A percentile compares a stretch with the other conserved stretches of the same genome.
Evolutionary conservation across 2,888 invertebrate genomes (phyloP).

Genomic region (Leucophenga maculata): DNA sequence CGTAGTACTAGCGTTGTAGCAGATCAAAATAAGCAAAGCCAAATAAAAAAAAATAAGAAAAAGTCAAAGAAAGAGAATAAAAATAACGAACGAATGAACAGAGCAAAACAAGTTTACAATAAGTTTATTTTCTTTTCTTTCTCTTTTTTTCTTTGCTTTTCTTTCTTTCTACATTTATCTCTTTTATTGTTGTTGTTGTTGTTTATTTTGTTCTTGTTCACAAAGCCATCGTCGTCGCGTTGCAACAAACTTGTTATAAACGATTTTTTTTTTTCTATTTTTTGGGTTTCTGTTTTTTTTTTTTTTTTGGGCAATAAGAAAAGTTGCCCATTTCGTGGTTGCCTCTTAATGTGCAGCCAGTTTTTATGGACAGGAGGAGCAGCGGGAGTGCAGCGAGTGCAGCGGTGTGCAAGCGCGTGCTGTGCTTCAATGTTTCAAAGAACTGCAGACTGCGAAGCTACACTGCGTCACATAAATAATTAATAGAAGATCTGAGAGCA

Average conservation of each 20-base stretch:
- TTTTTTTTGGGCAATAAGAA: too few species aligned
- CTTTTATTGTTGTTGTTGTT: conserved; percentile 12
- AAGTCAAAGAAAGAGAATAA: conserved; percentile 41
- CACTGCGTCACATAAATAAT: too few species aligned
- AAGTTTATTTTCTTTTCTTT: neutral
- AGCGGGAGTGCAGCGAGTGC: too few species aligned
- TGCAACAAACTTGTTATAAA: conserved; percentile 40
- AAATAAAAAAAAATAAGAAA: conserved; percentile 25
- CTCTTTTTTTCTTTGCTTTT: conserved; percentile 22
- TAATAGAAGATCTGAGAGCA: too few species aligned
- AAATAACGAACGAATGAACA: conserved; percentile 27
- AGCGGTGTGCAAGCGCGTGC: too few species aligned
- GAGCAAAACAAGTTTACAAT: conserved; percentile 53
- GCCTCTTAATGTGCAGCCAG: too few species aligned
- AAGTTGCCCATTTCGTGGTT: too few species aligned
- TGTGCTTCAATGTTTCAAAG: too few species aligned
- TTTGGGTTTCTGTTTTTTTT: too few species aligned
- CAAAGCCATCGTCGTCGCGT: conserved; percentile 26
- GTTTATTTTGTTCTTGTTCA: conserved; percentile 12
- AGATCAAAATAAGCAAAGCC: conserved; percentile 44
- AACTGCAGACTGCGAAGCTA: too few species aligned
- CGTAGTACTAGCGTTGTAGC: conserved; percentile 38
- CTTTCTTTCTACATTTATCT: conserved; percentile 30
- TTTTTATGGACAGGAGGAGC: too few species aligned
- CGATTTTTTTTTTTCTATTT: neutral